phyloP scores from a whole-genome alignment of 2,797 vertebrate species.

The Fringilla coelebs region DNA sequence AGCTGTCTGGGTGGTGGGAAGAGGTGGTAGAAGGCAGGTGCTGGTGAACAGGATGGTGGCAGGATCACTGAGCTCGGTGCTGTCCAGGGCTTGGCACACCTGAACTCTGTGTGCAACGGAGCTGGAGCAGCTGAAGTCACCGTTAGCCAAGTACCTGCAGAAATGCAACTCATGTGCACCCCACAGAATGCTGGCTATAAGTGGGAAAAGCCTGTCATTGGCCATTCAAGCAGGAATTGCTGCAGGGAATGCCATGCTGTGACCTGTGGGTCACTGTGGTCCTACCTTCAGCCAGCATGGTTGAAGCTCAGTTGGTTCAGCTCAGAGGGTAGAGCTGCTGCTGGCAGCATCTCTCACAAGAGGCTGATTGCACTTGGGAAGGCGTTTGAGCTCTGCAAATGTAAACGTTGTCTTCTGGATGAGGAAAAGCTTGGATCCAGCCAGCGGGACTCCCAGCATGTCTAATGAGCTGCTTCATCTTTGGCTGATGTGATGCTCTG shows the following conservation, averaged over 20 bases:
- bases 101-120: rapidly evolving
- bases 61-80: rapidly evolving
- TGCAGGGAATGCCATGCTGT: not conserved
- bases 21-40: not conserved
- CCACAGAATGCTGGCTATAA: not conserved
- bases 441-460: not conserved
- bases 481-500: not conserved
- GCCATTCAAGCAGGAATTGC: not conserved
- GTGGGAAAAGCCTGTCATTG: not conserved
- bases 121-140: not conserved
- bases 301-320: not conserved
- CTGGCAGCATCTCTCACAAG: not conserved
- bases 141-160: not conserved
- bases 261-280: not conserved
- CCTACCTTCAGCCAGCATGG: rapidly evolving
- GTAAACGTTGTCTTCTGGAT: not conserved
- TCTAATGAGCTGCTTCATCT: slow-evolving; percentile 28
- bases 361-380: not conserved
- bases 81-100: rapidly evolving
- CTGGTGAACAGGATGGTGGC: not conserved
- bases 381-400: not conserved
- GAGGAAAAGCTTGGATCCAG: not conserved
- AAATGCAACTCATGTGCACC: not conserved
- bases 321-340: not conserved
- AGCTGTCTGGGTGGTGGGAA: not conserved